phyloP scores from a whole-genome alignment of 2,797 vertebrate genomes.

The Mus spretus region DNA sequence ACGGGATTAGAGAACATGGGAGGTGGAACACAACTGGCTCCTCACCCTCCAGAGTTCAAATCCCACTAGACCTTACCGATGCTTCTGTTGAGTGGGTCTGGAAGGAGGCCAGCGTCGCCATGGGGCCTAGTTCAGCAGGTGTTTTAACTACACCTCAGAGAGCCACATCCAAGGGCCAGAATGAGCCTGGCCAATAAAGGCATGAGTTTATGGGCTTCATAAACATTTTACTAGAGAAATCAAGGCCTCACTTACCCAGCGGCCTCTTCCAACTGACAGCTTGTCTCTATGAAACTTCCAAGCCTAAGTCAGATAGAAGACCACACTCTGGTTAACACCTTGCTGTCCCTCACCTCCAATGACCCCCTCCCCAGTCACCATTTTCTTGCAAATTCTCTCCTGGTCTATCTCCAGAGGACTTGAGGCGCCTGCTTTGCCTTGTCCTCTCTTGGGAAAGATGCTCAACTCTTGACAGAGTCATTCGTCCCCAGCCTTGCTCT shows the following conservation, averaged over 20 bases:
- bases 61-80: too few species aligned
- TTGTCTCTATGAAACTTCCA: conserved; percentile 81
- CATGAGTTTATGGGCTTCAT: conserved; percentile 91
- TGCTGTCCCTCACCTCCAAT: background rate
- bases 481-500: background rate
- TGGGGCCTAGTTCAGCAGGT: conserved; percentile 80
- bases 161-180: conserved; percentile 87
- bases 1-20: background rate
- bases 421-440: background rate
- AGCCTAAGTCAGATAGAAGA: conserved; percentile 73
- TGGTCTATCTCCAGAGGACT: conserved; percentile 43
- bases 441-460: background rate
- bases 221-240: conserved; percentile 92
- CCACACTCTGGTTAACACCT: conserved; percentile 63
- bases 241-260: conserved; percentile 86
- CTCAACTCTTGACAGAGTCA: background rate
- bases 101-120: conserved; percentile 28
- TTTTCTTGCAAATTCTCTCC: conserved; percentile 74
- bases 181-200: conserved; percentile 90
- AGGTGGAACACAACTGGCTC: background rate
- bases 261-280: conserved; percentile 87
- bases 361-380: background rate
- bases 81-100: conserved; percentile 76
- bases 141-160: conserved; percentile 89
- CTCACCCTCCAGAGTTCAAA: background rate